Evolutionary conservation across 1,140 invertebrate genomes (phyloP), one percentile per base, ranked within the genome.

Genomic region (Aphaenogaster rudis): DNA sequence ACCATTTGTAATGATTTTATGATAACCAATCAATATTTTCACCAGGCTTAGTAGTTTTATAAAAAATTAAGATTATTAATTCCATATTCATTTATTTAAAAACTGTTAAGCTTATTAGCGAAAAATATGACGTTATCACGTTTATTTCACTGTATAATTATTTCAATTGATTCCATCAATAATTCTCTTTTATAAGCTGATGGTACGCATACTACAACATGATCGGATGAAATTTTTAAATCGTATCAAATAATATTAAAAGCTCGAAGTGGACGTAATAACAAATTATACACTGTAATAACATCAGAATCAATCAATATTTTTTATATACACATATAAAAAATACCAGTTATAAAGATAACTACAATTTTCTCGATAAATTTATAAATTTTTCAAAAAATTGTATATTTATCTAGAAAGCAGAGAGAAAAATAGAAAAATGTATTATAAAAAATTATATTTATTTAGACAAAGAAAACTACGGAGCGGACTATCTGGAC

Each of bases 11-110:
- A 76, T 39, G 13, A 21, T 59, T 59, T 57, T 42, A 57, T 42
- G 0, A n/a, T 72, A 2, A 15, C 13, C 11, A 79, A 79, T 79
- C 5, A 45, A 66, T 48, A 13, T 8, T 64, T 28, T 66, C 7
- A 39, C 63, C 17, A 48, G 15, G n/a, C 2, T 42, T 45, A 5
- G 33, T 78, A 78, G 48, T 78, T 50, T 11, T 3, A 36, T 21
- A n/a, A 50, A 21, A 13, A 42, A 59, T 54, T 7, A 39, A 74
- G 2, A 57, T 42, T 28, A 71, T 48, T 36, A 33, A 17, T 48
- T 33, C 17, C 6, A 33, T 36, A 79, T 79, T 66, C 50, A 79
- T 33, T 64, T 64, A 50, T 72, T 72, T 72, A 9, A 78, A 59
- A 28, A 45, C 4, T 63, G 48, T 78, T 33, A 48, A 79, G 28